phyloP scores from a whole-genome alignment of 2,888 invertebrate species.

The Lampropteryx suffumata region DNA sequence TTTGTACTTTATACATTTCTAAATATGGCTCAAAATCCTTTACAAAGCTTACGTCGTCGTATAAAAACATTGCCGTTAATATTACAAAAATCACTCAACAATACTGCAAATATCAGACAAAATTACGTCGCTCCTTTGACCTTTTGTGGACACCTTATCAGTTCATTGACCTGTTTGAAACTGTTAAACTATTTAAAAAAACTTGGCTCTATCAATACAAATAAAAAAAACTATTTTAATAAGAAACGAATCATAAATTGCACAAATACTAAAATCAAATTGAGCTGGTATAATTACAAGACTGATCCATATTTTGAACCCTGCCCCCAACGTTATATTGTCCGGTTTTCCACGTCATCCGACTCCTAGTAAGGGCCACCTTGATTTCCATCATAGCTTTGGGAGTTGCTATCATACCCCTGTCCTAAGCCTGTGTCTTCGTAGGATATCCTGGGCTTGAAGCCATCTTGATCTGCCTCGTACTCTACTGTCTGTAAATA shows the following conservation, averaged over 20 bases:
- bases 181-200: no score
- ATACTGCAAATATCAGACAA: no score
- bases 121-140: no score
- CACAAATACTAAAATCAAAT: no score
- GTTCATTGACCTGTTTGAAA: no score
- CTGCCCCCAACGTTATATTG: background rate
- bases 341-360: background rate
- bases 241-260: no score
- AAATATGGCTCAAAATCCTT: slow-evolving; percentile 54
- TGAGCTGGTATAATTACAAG: no score
- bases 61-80: background rate
- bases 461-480: slow-evolving; percentile 87
- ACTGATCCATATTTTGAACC: background rate
- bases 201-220: no score
- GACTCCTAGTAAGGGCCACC: slow-evolving; percentile 42
- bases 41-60: slow-evolving; percentile 52
- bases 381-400: slow-evolving; percentile 42
- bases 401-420: slow-evolving; percentile 32
- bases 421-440: slow-evolving; percentile 79
- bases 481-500: slow-evolving; percentile 84
- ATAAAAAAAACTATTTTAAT: no score
- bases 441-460: slow-evolving; percentile 86
- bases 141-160: no score
- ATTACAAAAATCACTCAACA: background rate
- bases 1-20: slow-evolving; percentile 35